Conservation (phyloP, 2,888 invertebrate species). For the Acanthosepion esculentum region DNA sequence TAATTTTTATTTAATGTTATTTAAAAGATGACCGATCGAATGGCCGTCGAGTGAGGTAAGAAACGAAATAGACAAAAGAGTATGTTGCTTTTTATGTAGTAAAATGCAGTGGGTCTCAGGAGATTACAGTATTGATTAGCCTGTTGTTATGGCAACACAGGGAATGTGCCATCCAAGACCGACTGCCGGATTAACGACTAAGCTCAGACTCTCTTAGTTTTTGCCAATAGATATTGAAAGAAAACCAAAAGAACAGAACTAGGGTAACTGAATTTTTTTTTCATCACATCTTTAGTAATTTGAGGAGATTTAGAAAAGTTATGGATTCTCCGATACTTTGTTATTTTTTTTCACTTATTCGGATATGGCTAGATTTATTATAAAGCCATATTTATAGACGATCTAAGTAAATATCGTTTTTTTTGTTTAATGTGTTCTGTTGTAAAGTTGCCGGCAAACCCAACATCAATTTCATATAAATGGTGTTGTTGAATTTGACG, state of each 20-base stretch:
- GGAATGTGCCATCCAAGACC: neutral
- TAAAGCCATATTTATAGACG: too few species aligned
- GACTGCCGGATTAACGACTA: neutral
- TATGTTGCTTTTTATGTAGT: neutral
- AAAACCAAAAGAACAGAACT: neutral
- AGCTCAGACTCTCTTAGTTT: neutral
- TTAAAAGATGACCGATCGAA: neutral
- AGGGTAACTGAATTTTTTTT: too few species aligned
- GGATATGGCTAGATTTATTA: too few species aligned
- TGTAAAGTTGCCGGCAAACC: too few species aligned
- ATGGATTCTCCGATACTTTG: too few species aligned
- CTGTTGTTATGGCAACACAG: neutral
- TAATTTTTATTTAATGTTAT: neutral
- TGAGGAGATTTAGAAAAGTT: too few species aligned
- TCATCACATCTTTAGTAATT: too few species aligned
- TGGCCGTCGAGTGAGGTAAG: neutral
- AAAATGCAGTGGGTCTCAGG: neutral
- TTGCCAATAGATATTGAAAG: neutral
- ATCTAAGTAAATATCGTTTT: too few species aligned
- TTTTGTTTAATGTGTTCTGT: too few species aligned
- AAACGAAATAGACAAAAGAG: neutral
- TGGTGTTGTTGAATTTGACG: too few species aligned
- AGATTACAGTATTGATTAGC: neutral
- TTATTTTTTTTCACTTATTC: too few species aligned
- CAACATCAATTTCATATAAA: too few species aligned